Conservation (phyloP, 1,140 invertebrate genomes). For the Drosophila jambulina region DNA sequence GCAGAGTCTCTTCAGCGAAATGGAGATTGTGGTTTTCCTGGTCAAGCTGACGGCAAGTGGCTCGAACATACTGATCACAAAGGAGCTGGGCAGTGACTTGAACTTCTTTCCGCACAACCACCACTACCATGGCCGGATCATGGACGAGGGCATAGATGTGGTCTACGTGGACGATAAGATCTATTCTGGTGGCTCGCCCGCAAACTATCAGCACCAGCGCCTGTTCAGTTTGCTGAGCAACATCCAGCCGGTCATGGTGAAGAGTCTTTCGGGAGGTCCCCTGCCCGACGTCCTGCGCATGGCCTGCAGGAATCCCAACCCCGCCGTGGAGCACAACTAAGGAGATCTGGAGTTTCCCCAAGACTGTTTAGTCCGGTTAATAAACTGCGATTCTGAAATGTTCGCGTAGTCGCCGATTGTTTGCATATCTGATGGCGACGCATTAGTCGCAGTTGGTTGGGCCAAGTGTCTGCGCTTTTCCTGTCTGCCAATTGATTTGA, state of each 20-base stretch:
- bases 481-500: slow-evolving; percentile 52
- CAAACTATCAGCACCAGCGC: slow-evolving; percentile 53
- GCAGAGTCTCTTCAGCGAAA: slow-evolving; percentile 37
- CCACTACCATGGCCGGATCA: slow-evolving; percentile 56
- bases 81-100: slow-evolving; percentile 58
- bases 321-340: not conserved
- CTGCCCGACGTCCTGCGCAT: slow-evolving; percentile 10
- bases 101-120: slow-evolving; percentile 63
- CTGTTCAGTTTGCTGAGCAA: slow-evolving; percentile 56
- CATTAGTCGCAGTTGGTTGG: slow-evolving; percentile 54
- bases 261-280: slow-evolving; percentile 42
- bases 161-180: slow-evolving; percentile 62
- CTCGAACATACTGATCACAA: slow-evolving; percentile 52
- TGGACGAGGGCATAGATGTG: slow-evolving; percentile 64
- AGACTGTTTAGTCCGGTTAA: slow-evolving; percentile 9
- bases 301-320: slow-evolving; percentile 39
- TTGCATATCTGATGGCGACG: slow-evolving; percentile 67
- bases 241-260: slow-evolving; percentile 46
- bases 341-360: not conserved
- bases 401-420: slow-evolving; percentile 25
- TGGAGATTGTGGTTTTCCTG: slow-evolving; percentile 61
- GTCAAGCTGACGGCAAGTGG: slow-evolving; percentile 38
- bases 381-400: slow-evolving; percentile 23
- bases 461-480: slow-evolving; percentile 42
- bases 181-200: slow-evolving; percentile 3